A percentile compares a stretch with the other conserved stretches of the same genome.
Conservation (phyloP, 2,113 vertebrate species). For the Erythrocebus patas region DNA sequence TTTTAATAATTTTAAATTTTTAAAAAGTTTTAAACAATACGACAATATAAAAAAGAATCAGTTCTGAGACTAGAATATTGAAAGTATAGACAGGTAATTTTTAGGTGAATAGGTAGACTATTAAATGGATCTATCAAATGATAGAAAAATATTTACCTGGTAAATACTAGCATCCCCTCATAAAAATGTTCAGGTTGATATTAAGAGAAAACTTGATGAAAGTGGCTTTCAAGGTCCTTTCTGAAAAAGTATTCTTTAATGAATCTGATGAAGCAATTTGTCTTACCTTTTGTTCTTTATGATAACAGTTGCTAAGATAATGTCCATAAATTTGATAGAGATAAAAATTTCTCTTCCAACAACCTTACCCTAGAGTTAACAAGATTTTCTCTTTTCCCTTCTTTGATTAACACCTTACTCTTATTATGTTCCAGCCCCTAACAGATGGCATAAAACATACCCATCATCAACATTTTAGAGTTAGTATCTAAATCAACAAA, state of each 20-base stretch:
- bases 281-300: neutral
- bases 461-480: neutral
- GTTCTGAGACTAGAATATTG: neutral
- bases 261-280: neutral
- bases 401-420: neutral
- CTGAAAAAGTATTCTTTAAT: neutral
- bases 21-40: neutral
- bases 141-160: neutral
- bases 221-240: neutral
- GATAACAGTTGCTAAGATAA: neutral
- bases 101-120: neutral
- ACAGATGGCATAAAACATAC: neutral
- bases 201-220: neutral
- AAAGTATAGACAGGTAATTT: neutral
- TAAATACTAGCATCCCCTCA: neutral
- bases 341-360: neutral
- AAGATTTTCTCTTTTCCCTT: neutral
- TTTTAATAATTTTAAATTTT: neutral
- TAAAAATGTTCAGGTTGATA: neutral
- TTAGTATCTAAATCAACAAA: neutral
- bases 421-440: neutral
- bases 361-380: neutral
- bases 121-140: neutral
- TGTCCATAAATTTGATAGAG: neutral
- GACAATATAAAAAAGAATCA: neutral